These are phyloP conservation scores for Ypsolopha sequella DNA, from an alignment of 2,888 invertebrate species.

Conservation along the genomic window DNA sequence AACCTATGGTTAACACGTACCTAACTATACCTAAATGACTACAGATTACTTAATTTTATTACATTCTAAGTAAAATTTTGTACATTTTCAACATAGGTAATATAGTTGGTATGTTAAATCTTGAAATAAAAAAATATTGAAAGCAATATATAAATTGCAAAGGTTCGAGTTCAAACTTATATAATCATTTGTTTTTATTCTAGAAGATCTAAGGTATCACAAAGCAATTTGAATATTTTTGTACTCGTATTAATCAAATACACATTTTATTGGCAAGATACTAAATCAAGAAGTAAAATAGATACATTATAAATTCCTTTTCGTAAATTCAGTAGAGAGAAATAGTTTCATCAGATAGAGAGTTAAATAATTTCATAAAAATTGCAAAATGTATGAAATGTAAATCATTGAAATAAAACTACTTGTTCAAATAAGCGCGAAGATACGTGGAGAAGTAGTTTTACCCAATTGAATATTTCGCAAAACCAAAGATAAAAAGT, in stretches of 20 bases:
- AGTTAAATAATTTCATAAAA: conserved; percentile 29
- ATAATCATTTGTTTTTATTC: conserved; percentile 30
- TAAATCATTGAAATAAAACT: not conserved
- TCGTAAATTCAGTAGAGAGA: conserved; percentile 51
- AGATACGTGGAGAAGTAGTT: not conserved
- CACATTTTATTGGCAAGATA: conserved; percentile 68
- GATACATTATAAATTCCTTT: conserved; percentile 36
- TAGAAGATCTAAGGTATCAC: conserved; percentile 65
- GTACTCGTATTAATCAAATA: conserved; percentile 37
- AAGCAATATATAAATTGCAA: conserved; percentile 10
- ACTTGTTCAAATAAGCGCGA: not conserved
- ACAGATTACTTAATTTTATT: conserved; percentile 19
- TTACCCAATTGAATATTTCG: conserved; percentile 3
- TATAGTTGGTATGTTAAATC: conserved; percentile 9
- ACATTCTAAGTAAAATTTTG: conserved; percentile 49
- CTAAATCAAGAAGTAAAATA: conserved; percentile 33
- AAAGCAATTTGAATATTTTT: conserved; percentile 48
- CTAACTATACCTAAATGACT: conserved; percentile 39
- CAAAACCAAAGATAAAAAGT: conserved; percentile 32
- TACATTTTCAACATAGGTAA: conserved; percentile 37
- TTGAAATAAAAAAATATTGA: conserved; percentile 20
- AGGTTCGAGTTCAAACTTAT: conserved; percentile 22
- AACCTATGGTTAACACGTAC: conserved; percentile 49
- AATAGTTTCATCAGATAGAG: conserved; percentile 42
- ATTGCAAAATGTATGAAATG: conserved; percentile 21